Evolutionary conservation across 2,888 invertebrate genomes (phyloP), one percentile per base, ranked within the genome.

Genomic region (Chrysolina oricalcia): DNA sequence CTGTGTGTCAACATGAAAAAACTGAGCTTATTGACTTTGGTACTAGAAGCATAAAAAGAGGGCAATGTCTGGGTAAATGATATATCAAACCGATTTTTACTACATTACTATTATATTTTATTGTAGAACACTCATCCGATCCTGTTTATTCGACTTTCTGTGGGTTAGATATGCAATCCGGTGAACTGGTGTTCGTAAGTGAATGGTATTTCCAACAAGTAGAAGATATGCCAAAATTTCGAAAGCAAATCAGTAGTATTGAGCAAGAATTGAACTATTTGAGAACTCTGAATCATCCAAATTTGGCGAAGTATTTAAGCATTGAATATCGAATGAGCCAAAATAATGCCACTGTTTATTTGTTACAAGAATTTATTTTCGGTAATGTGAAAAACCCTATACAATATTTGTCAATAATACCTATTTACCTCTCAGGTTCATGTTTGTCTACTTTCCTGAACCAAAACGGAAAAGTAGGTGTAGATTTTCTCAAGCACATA

Each of bases 231-330:
- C 85, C 86, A 43, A 84, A 89, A 0, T 87, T 91, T 1, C 89
- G 90, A 77, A 91, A 90, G 69, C 92, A 94, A 88, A 87, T 95
- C 4, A 89, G 89, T 53, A 91, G 91, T 76, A 91, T 97, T 66
- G 96, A 97, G 83, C 94, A 95, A 85, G 97, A 97, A 87, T 89
- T 97, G 48, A 92, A 92, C 84, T 91, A 93, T 23, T 90, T 97
- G 74, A 90, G 92, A 19, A 92, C 93, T 81, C 85, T 97, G 3
- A 91, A 92, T 84, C 95, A 96, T 86, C 89, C 91, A 15, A 93
- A 94, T 85, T 89, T 97, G 67, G 91, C 94, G 8, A 93, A 93
- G 69, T 97, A 97, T 87, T 90, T 94, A 75, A 94, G 94, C 69
- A 93, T 96, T 87, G 92, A 93, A 84, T 91, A 89, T 75, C 82